Percentiles rank a stretch among this genome's conserved stretches.
Evolutionary conservation across 2,888 invertebrate species (phyloP).

Genomic region (Tethea ocularis): DNA sequence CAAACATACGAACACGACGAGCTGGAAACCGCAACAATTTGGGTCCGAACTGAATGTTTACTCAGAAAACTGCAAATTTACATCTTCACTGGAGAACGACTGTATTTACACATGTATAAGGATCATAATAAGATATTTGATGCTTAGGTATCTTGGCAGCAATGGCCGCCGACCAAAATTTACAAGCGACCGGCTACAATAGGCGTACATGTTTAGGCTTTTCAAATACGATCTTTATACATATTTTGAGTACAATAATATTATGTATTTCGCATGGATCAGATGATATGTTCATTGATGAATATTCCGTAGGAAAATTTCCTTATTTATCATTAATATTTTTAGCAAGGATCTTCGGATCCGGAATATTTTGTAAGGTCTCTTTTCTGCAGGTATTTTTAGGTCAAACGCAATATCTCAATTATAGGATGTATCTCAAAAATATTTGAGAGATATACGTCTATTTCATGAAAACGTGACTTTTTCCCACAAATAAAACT

Average conservation of each 20-base stretch:
- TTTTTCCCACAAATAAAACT: too few species aligned
- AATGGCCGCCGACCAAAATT: conserved; percentile 52
- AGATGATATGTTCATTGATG: conserved; percentile 5
- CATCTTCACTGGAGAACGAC: conserved; percentile 19
- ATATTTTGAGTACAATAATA: conserved; percentile 41
- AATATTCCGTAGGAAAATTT: too few species aligned
- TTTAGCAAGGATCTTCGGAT: too few species aligned
- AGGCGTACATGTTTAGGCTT: conserved; percentile 46
- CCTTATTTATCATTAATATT: too few species aligned
- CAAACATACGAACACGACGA: conserved; percentile 40
- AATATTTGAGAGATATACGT: too few species aligned
- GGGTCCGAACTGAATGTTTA: conserved; percentile 60
- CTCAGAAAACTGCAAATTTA: conserved; percentile 58
- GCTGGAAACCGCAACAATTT: conserved; percentile 67
- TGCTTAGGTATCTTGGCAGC: conserved; percentile 23
- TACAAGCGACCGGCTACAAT: conserved; percentile 52
- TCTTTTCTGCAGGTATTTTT: too few species aligned
- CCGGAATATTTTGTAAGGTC: too few species aligned
- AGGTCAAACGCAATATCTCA: too few species aligned
- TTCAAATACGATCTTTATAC: conserved; percentile 51
- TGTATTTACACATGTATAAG: conserved; percentile 18
- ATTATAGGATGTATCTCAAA: too few species aligned
- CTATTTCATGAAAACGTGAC: too few species aligned
- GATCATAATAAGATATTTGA: conserved; percentile 16
- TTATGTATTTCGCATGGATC: conserved; percentile 24